Percentiles rank a stretch among this genome's conserved stretches.
Evolutionary conservation across 2,888 invertebrate genomes (phyloP).

Genomic region (Epiblema foenella): DNA sequence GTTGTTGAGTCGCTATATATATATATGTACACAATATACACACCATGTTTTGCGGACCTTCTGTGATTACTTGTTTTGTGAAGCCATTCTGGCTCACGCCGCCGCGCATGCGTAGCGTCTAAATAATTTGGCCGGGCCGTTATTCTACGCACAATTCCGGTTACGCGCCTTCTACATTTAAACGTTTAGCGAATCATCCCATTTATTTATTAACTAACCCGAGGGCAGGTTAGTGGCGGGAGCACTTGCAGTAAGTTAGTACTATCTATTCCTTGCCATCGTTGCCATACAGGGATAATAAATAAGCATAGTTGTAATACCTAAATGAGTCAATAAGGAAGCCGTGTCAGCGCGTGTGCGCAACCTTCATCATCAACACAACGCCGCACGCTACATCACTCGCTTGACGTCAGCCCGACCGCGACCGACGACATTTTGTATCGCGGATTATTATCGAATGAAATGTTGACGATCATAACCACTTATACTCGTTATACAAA

Average conservation of each 20-base stretch:
- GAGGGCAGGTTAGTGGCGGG: not conserved
- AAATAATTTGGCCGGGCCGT: conserved; percentile 28
- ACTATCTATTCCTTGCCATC: not conserved
- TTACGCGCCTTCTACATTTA: not conserved
- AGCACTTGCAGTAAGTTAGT: not conserved
- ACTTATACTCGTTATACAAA: too few relatives aligned
- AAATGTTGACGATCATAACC: not conserved
- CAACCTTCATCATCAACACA: conserved; percentile 21
- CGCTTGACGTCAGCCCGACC: not conserved
- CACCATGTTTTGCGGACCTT: not conserved
- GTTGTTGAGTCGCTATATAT: too few relatives aligned
- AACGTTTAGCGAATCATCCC: not conserved
- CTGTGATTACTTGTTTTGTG: not conserved
- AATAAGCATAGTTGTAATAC: conserved; percentile 49
- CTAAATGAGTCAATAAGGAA: conserved; percentile 66
- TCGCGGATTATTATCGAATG: not conserved
- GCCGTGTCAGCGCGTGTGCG: conserved; percentile 58
- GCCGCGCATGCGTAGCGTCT: not conserved
- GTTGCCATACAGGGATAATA: not conserved
- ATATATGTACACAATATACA: too few relatives aligned
- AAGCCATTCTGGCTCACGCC: not conserved
- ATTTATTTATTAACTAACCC: not conserved
- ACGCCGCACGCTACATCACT: conserved; percentile 2
- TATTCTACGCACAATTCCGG: conserved; percentile 20
- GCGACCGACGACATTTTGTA: not conserved